phyloP scores from a whole-genome alignment of 2,797 vertebrate species.

The Antennarius maculatus region DNA sequence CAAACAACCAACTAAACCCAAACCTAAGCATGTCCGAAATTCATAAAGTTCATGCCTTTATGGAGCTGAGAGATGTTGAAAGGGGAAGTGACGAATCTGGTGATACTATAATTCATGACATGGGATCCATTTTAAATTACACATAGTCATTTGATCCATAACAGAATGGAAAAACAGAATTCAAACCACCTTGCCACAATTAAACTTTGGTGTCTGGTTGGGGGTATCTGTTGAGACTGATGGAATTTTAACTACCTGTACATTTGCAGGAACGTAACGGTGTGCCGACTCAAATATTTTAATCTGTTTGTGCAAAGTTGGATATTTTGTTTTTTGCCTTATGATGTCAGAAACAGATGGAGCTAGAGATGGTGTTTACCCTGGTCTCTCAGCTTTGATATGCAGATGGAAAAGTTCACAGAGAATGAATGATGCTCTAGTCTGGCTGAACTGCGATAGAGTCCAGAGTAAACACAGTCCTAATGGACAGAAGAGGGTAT shows the following conservation, averaged over 20 bases:
- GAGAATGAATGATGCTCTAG: slow-evolving; percentile 84
- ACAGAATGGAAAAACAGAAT: no score
- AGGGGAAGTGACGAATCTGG: neutral
- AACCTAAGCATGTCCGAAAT: no score
- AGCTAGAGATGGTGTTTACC: slow-evolving; percentile 80
- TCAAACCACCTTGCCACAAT: slow-evolving; percentile 4
- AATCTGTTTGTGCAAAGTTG: slow-evolving; percentile 50
- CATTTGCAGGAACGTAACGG: slow-evolving; percentile 32
- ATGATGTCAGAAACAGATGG: slow-evolving; percentile 81
- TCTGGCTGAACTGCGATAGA: slow-evolving; percentile 68
- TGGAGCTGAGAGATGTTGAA: neutral
- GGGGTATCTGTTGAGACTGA: no score
- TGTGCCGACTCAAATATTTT: slow-evolving; percentile 26
- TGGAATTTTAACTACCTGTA: neutral
- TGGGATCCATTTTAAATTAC: neutral
- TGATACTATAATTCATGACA: neutral
- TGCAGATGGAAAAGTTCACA: slow-evolving; percentile 85
- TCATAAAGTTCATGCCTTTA: neutral
- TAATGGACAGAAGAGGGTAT: slow-evolving; percentile 59
- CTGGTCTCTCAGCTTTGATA: slow-evolving; percentile 83
- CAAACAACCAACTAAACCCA: no score
- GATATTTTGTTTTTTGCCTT: slow-evolving; percentile 65
- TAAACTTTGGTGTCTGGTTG: neutral
- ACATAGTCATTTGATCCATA: no score
- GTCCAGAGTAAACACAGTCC: slow-evolving; percentile 64